A percentile compares a stretch with the other conserved stretches of the same genome.
Evolutionary conservation across 64 coral and sea anemone genomes (phyloP).

Genomic region (Stylophora pistillata): DNA sequence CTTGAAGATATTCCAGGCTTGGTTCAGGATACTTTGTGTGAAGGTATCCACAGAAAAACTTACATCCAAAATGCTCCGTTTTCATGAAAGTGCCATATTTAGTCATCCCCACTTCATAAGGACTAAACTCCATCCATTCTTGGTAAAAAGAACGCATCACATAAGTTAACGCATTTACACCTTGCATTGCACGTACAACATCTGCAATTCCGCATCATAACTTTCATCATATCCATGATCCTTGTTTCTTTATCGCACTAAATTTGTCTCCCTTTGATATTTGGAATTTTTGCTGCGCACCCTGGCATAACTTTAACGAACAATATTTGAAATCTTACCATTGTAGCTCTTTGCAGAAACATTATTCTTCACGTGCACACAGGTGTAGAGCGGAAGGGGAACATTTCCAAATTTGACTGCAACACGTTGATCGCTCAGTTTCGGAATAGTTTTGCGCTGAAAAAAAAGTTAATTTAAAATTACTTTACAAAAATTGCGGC

Average conservation of each 20-base stretch:
- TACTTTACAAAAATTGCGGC: not conserved
- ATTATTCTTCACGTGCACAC: slow-evolving; percentile 76
- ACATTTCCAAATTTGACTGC: slow-evolving; percentile 37
- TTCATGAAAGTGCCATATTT: slow-evolving; percentile 83
- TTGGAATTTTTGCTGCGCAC: too few relatives aligned
- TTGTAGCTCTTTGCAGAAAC: slow-evolving; percentile 57
- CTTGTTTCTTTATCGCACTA: too few relatives aligned
- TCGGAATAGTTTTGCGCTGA: slow-evolving; percentile 55
- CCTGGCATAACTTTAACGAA: not conserved
- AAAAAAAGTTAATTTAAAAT: not conserved
- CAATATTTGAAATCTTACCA: slow-evolving; percentile 26
- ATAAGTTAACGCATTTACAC: too few relatives aligned
- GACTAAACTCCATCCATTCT: slow-evolving; percentile 91
- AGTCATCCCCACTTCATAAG: slow-evolving; percentile 71
- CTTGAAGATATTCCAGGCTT: slow-evolving; percentile 65
- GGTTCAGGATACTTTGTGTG: slow-evolving; percentile 56
- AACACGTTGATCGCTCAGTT: slow-evolving; percentile 59
- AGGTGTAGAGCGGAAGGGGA: slow-evolving; percentile 67
- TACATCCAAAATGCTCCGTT: slow-evolving; percentile 65
- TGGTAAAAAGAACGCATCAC: not conserved
- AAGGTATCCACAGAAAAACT: slow-evolving; percentile 70
- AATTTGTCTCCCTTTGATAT: not conserved
- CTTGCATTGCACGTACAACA: too few relatives aligned
- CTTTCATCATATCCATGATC: too few relatives aligned
- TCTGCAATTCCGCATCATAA: too few relatives aligned